Base-by-base conservation (phyloP, 1,140 invertebrate species). In the Drosophila azteca region DNA sequence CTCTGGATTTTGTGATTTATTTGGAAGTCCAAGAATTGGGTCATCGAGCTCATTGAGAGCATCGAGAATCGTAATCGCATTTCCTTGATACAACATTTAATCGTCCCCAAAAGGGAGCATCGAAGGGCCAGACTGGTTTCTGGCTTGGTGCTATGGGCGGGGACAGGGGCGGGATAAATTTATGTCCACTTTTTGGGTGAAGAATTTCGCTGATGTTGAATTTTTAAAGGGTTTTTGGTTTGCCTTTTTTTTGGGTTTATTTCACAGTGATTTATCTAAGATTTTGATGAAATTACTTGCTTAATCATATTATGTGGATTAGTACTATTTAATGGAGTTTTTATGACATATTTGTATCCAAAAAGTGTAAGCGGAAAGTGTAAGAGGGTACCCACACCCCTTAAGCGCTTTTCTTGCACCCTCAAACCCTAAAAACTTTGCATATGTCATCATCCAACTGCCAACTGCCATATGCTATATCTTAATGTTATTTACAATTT, bases 21-120 rank as follows among this genome's bases (percentile, higher is more conserved):
- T 41, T 55, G 51, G 51, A 31, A 45, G 17, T 62, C 29, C 55
- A 3, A 39, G 26, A 85, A 85, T 62, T 84, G 73, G 81, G 81
- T 80, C 82, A 85, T 49, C n/a, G n/a, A n/a, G n/a, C n/a, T n/a
- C n/a, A n/a, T 70, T 70, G 66, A 11, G 41, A 3, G 20, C 13
- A 8, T 66, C n/a, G 3, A 13, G 29, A 35, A 26, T 64, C 31
- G 53, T 6, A 43, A 43, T 55, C 35, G 35, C 4, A 58, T 41
- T 78, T 62, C 48, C 64, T 20, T 43, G 44, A 24, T 44, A 6
- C 61, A 15, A 57, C 44, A 24, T 31, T 57, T 50, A 58, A 69
- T 68, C 51, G 63, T 57, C 57, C 11, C 5, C 17, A 13, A 6
- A 41, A 7, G 24, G 35, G 9, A 66, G 11, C 11, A 5, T 4